Percentiles rank a stretch among this genome's conserved stretches.
phyloP scores from a whole-genome alignment of 2,888 invertebrate species.

The Dynastes hyllus region DNA sequence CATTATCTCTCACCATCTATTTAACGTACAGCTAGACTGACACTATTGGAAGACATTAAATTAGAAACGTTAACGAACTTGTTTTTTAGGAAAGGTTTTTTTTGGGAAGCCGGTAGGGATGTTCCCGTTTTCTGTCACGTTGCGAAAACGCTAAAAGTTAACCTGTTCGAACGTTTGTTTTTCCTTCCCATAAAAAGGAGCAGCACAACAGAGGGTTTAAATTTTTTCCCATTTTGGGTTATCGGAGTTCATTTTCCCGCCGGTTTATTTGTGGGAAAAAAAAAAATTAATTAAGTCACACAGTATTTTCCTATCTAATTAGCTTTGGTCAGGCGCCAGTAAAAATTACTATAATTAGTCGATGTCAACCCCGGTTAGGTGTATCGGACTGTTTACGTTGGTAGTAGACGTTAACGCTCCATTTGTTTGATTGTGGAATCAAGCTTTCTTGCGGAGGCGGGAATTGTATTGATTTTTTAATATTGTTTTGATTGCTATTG shows the following conservation, averaged over 20 bases:
- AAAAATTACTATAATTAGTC: conserved; percentile 56
- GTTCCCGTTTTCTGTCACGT: not conserved
- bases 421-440: conserved; percentile 35
- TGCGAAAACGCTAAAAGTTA: conserved; percentile 16
- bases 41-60: conserved; percentile 27
- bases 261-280: no score
- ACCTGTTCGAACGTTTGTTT: conserved; percentile 33
- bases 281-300: conserved; percentile 50
- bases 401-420: conserved; percentile 26
- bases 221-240: no score
- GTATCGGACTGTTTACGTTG: conserved; percentile 10
- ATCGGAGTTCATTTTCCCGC: no score
- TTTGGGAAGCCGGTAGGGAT: not conserved
- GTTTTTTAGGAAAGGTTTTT: no score
- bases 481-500: conserved; percentile 3
- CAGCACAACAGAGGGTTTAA: not conserved
- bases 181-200: no score
- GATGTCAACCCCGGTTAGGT: conserved; percentile 41
- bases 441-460: conserved; percentile 12
- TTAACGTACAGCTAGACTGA: conserved; percentile 19
- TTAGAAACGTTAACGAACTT: conserved; percentile 34
- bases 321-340: conserved; percentile 55
- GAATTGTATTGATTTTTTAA: conserved; percentile 23
- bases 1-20: conserved; percentile 33
- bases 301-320: conserved; percentile 20